Conservation (phyloP, 2,797 vertebrate genomes). For the Todus mexicanus region DNA sequence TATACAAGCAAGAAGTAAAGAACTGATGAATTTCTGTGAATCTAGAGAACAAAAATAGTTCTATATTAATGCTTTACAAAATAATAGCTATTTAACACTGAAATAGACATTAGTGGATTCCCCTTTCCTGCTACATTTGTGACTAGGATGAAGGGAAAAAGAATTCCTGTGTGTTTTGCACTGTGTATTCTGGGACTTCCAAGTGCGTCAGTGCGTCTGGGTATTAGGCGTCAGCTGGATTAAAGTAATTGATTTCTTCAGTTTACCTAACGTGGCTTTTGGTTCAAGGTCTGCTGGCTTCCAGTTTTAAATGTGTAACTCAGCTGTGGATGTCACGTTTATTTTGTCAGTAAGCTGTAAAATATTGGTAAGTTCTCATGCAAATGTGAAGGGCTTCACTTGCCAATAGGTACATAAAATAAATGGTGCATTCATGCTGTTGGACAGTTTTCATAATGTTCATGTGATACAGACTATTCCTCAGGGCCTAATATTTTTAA, state of each 20-base stretch:
- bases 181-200: neutral
- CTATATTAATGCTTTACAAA: neutral
- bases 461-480: constrained; percentile 2
- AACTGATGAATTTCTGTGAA: neutral
- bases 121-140: neutral
- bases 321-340: neutral
- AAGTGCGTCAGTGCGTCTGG: neutral
- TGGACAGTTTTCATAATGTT: constrained; percentile 6
- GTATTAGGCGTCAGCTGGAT: constrained; percentile 38
- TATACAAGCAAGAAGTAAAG: neutral
- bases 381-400: neutral
- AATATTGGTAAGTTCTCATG: neutral
- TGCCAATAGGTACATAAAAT: constrained; percentile 20
- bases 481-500: neutral
- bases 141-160: neutral
- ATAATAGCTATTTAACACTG: neutral
- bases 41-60: neutral
- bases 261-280: constrained; percentile 52
- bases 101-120: neutral
- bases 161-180: neutral
- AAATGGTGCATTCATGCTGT: neutral
- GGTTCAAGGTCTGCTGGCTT: constrained; percentile 24
- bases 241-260: constrained; percentile 53
- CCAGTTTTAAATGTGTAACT: neutral
- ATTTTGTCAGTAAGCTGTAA: constrained; percentile 24